Conservation (phyloP, 1,140 invertebrate genomes). For the Araneus ventricosus region DNA sequence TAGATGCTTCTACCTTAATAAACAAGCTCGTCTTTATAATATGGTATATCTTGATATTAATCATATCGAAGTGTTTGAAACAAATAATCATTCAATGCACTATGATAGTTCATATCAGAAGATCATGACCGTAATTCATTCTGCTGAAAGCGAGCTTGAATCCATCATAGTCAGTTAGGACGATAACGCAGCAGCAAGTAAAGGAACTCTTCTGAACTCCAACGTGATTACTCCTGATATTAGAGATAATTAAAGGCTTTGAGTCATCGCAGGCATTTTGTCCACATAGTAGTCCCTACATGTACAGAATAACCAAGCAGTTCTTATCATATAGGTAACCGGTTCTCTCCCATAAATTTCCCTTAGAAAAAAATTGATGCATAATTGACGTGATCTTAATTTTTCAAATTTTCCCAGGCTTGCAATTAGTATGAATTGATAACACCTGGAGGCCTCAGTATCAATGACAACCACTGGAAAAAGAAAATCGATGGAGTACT, state of each 20-base stretch:
- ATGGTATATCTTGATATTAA: too few species aligned
- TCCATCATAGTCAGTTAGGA: neutral
- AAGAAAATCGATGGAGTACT: too few species aligned
- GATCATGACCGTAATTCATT: neutral
- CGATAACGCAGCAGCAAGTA: neutral
- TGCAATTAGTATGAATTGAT: too few species aligned
- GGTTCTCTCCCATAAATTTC: neutral
- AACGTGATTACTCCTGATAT: neutral
- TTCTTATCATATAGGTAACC: neutral
- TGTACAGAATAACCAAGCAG: neutral
- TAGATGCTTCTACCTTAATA: too few species aligned
- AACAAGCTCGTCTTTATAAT: too few species aligned
- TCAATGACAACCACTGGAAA: too few species aligned
- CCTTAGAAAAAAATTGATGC: too few species aligned
- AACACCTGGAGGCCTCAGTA: too few species aligned
- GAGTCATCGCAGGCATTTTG: neutral
- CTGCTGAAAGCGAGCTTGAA: neutral
- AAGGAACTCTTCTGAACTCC: neutral
- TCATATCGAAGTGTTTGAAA: too few species aligned
- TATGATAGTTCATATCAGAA: neutral
- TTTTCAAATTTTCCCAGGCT: too few species aligned
- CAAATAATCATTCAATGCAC: neutral
- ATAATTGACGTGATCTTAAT: too few species aligned
- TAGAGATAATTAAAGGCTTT: neutral
- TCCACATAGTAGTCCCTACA: neutral